Evolutionary conservation across 2,113 vertebrate species (phyloP).

Genomic region (Nerophis lumbriciformis): DNA sequence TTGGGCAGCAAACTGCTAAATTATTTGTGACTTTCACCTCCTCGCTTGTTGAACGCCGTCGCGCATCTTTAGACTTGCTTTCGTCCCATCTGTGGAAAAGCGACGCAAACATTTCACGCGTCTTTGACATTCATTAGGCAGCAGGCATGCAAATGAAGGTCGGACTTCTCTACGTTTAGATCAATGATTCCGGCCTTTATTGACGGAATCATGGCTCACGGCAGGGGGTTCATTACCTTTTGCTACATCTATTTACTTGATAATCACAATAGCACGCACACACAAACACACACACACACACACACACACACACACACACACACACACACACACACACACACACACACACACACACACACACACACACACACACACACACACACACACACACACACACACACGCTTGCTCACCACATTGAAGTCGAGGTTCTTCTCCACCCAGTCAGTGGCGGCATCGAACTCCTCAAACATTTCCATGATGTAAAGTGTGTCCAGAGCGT

Average conservation of each 20-base stretch:
- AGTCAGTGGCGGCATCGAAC: conserved; percentile 87
- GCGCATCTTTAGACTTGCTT: background rate
- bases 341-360: too few species aligned
- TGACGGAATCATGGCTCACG: background rate
- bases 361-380: too few species aligned
- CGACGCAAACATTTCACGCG: background rate
- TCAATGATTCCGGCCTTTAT: conserved; percentile 3
- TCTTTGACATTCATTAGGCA: background rate
- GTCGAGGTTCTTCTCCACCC: conserved; percentile 93
- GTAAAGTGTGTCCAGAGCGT: conserved; percentile 89
- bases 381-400: conserved; percentile 4
- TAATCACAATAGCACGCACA: background rate
- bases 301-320: too few species aligned
- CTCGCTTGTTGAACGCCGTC: background rate
- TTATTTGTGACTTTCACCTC: background rate
- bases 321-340: too few species aligned
- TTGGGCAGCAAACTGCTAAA: background rate
- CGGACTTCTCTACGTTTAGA: background rate
- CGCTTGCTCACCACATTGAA: conserved; percentile 87
- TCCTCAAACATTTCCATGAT: conserved; percentile 97
- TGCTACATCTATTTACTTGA: background rate
- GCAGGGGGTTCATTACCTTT: background rate
- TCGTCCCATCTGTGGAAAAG: background rate
- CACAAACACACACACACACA: too few species aligned
- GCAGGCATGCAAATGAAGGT: background rate